Conservation (phyloP, 2,797 vertebrate species). For the Thripadectes ignobilis region DNA sequence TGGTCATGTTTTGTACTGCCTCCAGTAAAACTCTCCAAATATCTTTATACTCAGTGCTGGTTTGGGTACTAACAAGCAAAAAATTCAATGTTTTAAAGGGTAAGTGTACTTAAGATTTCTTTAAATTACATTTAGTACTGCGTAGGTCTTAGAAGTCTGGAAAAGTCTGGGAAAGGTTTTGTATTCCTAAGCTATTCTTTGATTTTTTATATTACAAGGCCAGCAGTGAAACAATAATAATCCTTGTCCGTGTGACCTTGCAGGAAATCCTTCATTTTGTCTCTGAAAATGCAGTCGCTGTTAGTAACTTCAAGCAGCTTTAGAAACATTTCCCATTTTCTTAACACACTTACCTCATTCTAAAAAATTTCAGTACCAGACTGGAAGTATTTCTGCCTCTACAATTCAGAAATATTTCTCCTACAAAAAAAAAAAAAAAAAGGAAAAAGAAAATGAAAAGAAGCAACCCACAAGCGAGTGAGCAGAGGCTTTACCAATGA, state of each 20-base stretch:
- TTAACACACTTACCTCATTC: background rate
- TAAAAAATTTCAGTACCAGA: background rate
- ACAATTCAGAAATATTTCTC: background rate
- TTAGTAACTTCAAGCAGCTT: background rate
- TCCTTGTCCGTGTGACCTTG: fast-evolving
- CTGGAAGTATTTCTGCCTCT: background rate
- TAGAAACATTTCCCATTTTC: background rate
- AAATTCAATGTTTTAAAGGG: background rate
- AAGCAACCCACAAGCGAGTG: fast-evolving
- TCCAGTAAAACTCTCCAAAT: background rate
- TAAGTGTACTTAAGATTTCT: background rate
- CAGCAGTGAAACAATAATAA: background rate
- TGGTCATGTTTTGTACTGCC: background rate
- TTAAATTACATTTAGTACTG: background rate
- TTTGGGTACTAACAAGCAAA: background rate
- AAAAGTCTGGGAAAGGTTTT: background rate
- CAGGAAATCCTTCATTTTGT: background rate
- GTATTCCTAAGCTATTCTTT: background rate
- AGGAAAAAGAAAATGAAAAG: background rate
- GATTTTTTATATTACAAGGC: background rate
- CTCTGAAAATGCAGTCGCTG: fast-evolving
- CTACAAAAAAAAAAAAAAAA: background rate
- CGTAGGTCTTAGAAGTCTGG: background rate
- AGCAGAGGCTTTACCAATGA: background rate
- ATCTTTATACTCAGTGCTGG: background rate